Evolutionary conservation across 2,888 invertebrate species (phyloP).

Genomic region (Napeogenes inachia): DNA sequence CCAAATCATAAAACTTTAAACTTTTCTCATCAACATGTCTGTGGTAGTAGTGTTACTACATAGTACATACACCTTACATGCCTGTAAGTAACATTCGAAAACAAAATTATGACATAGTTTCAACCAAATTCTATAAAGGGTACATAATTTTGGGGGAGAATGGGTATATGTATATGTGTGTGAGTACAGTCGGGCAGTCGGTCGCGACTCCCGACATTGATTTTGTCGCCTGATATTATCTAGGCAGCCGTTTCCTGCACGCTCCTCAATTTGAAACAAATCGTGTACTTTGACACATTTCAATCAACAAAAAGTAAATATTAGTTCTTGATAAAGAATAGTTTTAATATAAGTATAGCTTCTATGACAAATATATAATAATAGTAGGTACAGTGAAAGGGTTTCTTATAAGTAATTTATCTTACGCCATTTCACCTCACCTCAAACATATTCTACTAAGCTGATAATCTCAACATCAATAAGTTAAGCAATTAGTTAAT

Average conservation of each 20-base stretch:
- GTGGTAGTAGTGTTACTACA: no score
- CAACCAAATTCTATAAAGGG: no score
- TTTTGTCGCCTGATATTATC: slow-evolving; percentile 42
- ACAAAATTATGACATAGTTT: no score
- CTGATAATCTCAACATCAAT: background rate
- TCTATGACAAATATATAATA: no score
- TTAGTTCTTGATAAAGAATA: background rate
- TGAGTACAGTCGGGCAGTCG: slow-evolving; percentile 13
- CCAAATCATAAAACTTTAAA: no score
- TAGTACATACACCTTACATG: no score
- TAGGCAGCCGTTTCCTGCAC: slow-evolving; percentile 33
- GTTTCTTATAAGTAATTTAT: no score
- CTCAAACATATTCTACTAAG: background rate
- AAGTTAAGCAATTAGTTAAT: background rate
- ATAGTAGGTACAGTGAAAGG: no score
- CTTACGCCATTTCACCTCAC: background rate
- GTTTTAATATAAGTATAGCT: no score
- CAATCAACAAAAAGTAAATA: slow-evolving; percentile 9
- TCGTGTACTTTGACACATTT: slow-evolving; percentile 12
- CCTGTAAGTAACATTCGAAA: no score
- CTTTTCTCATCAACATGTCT: no score
- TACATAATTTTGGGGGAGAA: background rate
- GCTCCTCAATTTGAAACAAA: slow-evolving; percentile 31
- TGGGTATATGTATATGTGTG: background rate
- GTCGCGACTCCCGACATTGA: slow-evolving; percentile 39